These are phyloP conservation scores for Pteria penguin DNA, from an alignment of 2,888 invertebrate genomes.

Conservation along the genomic window DNA sequence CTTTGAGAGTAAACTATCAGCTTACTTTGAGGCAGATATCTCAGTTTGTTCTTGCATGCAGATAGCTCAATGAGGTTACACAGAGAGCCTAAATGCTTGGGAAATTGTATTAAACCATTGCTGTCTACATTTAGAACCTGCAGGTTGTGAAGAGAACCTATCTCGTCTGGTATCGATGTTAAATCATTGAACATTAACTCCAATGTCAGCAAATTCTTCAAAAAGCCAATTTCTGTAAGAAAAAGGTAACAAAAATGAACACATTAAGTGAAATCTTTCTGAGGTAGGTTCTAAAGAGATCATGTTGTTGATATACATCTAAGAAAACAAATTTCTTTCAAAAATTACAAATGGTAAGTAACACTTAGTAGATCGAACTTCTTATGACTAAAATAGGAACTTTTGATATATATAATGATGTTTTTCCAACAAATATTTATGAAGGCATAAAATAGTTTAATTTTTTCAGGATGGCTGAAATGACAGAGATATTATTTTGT, in stretches of 20 bases:
- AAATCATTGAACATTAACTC: conserved; percentile 49
- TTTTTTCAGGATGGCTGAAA: too few relatives aligned
- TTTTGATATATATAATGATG: too few relatives aligned
- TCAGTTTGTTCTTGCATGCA: conserved; percentile 48
- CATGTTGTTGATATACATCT: too few relatives aligned
- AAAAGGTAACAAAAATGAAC: conserved; percentile 6
- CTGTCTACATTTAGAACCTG: conserved; percentile 48
- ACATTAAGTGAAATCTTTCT: neutral
- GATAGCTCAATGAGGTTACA: conserved; percentile 49
- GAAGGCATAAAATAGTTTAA: too few relatives aligned
- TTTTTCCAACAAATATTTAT: too few relatives aligned
- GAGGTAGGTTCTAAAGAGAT: too few relatives aligned
- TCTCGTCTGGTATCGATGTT: conserved; percentile 42
- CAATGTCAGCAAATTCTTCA: conserved; percentile 40
- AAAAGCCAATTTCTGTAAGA: conserved; percentile 44
- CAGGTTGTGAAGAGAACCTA: conserved; percentile 42
- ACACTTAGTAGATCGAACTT: too few relatives aligned
- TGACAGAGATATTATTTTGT: too few relatives aligned
- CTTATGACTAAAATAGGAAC: too few relatives aligned
- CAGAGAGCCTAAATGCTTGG: conserved; percentile 47
- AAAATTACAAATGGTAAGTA: too few relatives aligned
- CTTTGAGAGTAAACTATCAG: too few relatives aligned
- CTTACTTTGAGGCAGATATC: conserved; percentile 52
- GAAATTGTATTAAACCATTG: conserved; percentile 48
- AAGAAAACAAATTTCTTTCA: too few relatives aligned